These are phyloP conservation scores for Pipistrellus pygmaeus DNA, from an alignment of 2,797 vertebrate genomes.

Conservation along the genomic window DNA sequence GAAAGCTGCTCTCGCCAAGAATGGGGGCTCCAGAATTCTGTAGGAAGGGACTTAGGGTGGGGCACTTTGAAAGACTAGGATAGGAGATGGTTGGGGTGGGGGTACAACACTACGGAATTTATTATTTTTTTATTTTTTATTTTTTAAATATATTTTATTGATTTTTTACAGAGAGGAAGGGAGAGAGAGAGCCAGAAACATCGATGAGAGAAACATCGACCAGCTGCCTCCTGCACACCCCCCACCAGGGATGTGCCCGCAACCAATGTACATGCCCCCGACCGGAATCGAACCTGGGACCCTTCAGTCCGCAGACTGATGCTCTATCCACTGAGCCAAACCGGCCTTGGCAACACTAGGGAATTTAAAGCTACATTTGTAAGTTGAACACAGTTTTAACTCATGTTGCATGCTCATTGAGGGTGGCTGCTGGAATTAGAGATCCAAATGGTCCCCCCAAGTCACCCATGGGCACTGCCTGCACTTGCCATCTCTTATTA, in stretches of 20 bases:
- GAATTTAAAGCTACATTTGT: background rate
- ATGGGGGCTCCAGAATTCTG: background rate
- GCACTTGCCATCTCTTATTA: background rate
- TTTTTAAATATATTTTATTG: too few species aligned
- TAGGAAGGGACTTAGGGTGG: background rate
- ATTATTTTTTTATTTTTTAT: background rate
- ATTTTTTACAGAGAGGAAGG: too few species aligned
- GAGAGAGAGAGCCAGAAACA: too few species aligned
- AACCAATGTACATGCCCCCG: too few species aligned
- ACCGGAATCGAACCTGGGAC: too few species aligned
- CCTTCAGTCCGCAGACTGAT: too few species aligned
- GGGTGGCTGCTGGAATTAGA: background rate
- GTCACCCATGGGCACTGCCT: background rate
- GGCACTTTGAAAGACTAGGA: background rate
- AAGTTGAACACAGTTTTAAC: conserved; percentile 29
- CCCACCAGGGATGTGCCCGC: too few species aligned
- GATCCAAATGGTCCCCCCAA: background rate
- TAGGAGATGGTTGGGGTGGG: too few species aligned
- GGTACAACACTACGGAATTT: background rate
- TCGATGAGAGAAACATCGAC: too few species aligned
- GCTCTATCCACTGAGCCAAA: too few species aligned
- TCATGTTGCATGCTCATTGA: background rate
- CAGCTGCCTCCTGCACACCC: too few species aligned
- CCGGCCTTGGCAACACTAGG: background rate
- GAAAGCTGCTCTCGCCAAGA: background rate